Percentiles rank a stretch among this genome's conserved stretches.
Evolutionary conservation across 2,113 vertebrate species (phyloP).

Genomic region (Xenus cinereus): DNA sequence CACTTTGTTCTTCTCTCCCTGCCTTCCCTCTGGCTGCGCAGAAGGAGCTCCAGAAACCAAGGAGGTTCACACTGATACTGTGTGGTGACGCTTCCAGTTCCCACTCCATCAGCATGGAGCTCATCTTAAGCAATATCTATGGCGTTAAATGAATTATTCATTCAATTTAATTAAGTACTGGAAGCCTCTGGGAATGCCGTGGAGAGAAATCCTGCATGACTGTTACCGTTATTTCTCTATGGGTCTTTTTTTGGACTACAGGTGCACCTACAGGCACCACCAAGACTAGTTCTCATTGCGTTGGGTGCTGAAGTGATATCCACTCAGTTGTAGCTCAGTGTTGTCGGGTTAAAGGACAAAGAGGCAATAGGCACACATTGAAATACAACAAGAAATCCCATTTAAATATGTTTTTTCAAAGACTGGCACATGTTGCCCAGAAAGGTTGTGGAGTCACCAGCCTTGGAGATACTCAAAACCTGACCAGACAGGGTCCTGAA

Average conservation of each 20-base stretch:
- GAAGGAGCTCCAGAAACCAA: not conserved
- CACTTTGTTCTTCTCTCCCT: not conserved
- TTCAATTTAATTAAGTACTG: not conserved
- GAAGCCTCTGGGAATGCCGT: not conserved
- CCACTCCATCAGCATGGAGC: not conserved
- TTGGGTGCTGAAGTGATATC: not conserved
- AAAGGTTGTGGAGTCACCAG: not conserved
- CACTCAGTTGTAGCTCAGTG: not conserved
- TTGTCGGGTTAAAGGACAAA: not conserved
- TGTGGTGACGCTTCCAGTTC: not conserved
- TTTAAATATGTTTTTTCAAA: not conserved
- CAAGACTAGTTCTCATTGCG: not conserved
- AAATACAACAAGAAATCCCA: not conserved
- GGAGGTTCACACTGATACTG: not conserved
- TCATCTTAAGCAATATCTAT: not conserved
- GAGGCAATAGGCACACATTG: not conserved
- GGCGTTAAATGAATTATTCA: not conserved
- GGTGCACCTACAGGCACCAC: not conserved
- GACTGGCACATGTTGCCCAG: not conserved
- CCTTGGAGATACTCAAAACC: not conserved
- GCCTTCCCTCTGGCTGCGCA: not conserved
- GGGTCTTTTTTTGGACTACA: not conserved
- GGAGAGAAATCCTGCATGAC: not conserved
- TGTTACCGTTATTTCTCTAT: not conserved
- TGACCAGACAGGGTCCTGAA: not conserved